These are phyloP conservation scores for Malurus splendens DNA, from an alignment of 2,797 vertebrate species.

Conservation along the genomic window DNA sequence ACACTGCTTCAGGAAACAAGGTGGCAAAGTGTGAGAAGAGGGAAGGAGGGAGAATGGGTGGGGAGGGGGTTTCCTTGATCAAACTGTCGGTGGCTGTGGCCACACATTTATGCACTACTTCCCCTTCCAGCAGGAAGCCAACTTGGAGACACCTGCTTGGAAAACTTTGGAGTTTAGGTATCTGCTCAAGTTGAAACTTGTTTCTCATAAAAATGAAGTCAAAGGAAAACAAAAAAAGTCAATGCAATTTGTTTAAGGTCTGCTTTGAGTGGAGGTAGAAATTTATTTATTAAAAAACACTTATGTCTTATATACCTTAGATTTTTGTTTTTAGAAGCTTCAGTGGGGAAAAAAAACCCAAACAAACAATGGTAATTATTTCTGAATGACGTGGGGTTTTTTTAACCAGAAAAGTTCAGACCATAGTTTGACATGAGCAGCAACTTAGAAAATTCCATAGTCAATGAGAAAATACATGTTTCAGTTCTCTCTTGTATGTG, in stretches of 20 bases:
- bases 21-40: neutral
- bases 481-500: neutral
- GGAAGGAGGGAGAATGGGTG: neutral
- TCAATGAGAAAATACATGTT: neutral
- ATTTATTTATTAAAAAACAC: neutral
- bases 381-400: neutral
- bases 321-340: neutral
- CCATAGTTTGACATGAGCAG: neutral
- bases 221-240: neutral
- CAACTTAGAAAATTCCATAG: neutral
- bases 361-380: neutral
- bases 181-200: neutral
- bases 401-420: neutral
- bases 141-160: neutral
- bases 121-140: neutral
- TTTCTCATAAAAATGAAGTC: neutral
- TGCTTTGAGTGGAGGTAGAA: neutral
- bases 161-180: neutral
- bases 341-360: neutral
- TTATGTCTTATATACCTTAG: neutral
- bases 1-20: neutral
- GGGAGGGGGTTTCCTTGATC: neutral
- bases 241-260: neutral
- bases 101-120: fast-evolving
- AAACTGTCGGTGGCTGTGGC: neutral